Evolutionary conservation across 2,888 invertebrate genomes (phyloP), one percentile per base, ranked within the genome.

Genomic region (Buathra laborator): DNA sequence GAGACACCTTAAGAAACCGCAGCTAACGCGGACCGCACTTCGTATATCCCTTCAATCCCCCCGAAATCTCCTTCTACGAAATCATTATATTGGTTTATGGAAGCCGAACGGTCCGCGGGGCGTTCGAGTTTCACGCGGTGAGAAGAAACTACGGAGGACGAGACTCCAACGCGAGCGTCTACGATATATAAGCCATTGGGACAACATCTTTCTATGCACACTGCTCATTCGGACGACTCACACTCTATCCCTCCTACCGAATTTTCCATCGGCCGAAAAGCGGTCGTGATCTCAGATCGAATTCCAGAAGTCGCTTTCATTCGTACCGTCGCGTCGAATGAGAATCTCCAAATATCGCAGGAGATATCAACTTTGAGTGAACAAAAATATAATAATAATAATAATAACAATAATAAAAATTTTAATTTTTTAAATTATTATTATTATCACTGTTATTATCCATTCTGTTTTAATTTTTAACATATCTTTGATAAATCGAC

Each of bases 41-140:
- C 76, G 19, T 81, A 66, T 59, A 29, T 70, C 76, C 62, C 83
- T 85, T 72, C 75, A 70, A 74, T 83, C 83, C 79, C 83, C 79
- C 71, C 67, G 62, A 79, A 72, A 76, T 64, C 71, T 53, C 79
- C 74, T 86, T 86, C 86, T 64, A 64, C 83, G 86, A 86, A 85
- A 83, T 86, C 83, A 86, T 86, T 86, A 86, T 83, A 85, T 85
- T 85, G 85, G 85, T 83, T 83, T 83, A 85, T 85, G 83, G 79
- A 68, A 64, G 71, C 71, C 19, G 64, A 66, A 70, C 72, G 68
- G 66, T 66, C 71, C 77, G 59, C 16, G 81, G 78, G 56, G 19
- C 74, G 78, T 84, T 84, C 80, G 66, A 80, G 75, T 84, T 84
- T 84, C 75, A 84, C 71, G 24, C 70, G 48, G 44, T 46, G 62